These are phyloP conservation scores for Zosterops borbonicus DNA, from an alignment of 2,113 vertebrate species.

Conservation along the genomic window DNA sequence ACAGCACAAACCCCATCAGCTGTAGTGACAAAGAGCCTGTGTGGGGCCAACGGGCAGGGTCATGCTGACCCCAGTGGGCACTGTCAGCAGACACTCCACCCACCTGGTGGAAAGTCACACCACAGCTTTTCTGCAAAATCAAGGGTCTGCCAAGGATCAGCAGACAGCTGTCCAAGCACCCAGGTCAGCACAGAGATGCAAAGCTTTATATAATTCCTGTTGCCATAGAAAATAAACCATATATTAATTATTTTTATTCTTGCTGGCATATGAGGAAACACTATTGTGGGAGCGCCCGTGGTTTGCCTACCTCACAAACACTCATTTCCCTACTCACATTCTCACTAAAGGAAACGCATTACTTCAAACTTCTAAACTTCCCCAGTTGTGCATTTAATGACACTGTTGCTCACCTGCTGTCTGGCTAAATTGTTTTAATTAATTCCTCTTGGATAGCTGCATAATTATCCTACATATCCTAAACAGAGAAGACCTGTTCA, in stretches of 20 bases:
- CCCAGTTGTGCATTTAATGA: not conserved
- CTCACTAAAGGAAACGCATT: not conserved
- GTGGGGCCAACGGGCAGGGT: not conserved
- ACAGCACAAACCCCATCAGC: not conserved
- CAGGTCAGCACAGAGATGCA: not conserved
- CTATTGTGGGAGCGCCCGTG: accelerated
- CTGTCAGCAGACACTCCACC: not conserved
- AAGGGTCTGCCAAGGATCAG: not conserved
- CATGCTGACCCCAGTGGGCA: not conserved
- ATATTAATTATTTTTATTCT: not conserved
- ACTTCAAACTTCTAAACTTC: not conserved
- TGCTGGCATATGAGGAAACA: not conserved
- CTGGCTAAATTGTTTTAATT: not conserved
- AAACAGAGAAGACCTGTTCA: not conserved
- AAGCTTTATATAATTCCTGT: not conserved
- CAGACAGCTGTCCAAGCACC: not conserved
- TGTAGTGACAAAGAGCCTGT: not conserved
- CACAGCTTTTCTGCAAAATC: not conserved
- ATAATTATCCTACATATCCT: not conserved
- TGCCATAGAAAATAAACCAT: not conserved
- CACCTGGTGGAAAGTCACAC: not conserved
- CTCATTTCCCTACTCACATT: not conserved
- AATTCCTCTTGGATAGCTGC: not conserved
- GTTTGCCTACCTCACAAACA: not conserved
- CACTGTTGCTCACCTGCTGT: not conserved